A percentile compares a stretch with the other conserved stretches of the same genome.
Evolutionary conservation across 2,797 vertebrate genomes (phyloP).

Genomic region (Acanthis flammea): DNA sequence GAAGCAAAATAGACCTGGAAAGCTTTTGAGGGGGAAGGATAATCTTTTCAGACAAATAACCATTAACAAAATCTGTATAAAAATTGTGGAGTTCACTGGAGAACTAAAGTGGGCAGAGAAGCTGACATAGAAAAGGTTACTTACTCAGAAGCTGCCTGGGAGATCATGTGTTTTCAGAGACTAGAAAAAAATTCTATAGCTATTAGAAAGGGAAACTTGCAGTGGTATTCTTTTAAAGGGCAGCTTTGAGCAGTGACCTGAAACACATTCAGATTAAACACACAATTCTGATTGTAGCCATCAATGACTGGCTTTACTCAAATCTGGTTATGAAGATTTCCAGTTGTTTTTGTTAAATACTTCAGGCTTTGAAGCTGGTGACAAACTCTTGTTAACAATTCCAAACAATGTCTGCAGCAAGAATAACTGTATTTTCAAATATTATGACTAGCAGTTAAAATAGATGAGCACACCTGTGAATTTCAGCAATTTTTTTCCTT

Average conservation of each 20-base stretch:
- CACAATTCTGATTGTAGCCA: neutral
- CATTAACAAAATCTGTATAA: neutral
- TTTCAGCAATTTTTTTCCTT: neutral
- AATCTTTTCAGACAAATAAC: neutral
- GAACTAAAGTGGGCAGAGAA: neutral
- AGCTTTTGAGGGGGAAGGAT: neutral
- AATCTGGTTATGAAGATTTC: neutral
- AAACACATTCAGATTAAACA: neutral
- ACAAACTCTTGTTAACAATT: neutral
- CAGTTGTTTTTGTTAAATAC: neutral
- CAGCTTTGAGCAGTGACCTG: neutral
- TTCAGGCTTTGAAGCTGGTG: neutral
- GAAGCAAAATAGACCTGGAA: constrained; percentile 6
- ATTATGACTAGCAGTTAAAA: neutral
- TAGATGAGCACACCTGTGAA: neutral
- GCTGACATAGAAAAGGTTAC: neutral
- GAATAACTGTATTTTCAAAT: neutral
- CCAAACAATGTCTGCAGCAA: neutral
- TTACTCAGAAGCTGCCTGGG: neutral
- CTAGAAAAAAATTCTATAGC: neutral
- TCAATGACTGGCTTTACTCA: neutral
- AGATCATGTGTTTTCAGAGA: neutral
- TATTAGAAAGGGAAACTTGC: neutral
- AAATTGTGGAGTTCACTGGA: neutral
- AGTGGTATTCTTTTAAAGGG: neutral